Percentiles rank a stretch among this genome's conserved stretches.
Evolutionary conservation across 1,140 invertebrate genomes (phyloP).

Genomic region (Mylabris phalerata): DNA sequence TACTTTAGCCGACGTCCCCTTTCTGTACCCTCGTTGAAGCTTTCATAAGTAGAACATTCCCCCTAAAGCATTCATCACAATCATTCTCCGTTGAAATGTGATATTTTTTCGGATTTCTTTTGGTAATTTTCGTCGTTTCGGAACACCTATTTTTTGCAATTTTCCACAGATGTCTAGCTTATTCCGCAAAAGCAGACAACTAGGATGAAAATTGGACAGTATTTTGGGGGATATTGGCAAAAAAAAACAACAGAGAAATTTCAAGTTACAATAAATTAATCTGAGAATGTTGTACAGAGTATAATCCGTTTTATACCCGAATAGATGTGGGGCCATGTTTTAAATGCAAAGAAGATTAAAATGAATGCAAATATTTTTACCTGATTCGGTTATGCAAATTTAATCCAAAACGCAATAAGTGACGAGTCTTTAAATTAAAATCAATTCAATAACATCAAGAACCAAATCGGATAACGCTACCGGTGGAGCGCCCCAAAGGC

Average conservation of each 20-base stretch:
- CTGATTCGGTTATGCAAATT: constrained; percentile 15
- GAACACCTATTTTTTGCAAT: constrained; percentile 14
- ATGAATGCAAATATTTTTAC: constrained; percentile 17
- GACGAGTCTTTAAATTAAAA: constrained; percentile 14
- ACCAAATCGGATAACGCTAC: constrained; percentile 7
- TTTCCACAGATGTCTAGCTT: not conserved
- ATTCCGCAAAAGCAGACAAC: too few species aligned
- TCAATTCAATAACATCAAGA: constrained; percentile 14
- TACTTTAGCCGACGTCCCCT: constrained; percentile 6
- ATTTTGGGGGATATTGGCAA: too few species aligned
- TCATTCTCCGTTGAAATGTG: constrained; percentile 19
- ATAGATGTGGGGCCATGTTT: constrained; percentile 8
- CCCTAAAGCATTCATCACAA: constrained; percentile 22
- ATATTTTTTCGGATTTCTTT: constrained; percentile 23
- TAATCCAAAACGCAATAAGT: constrained; percentile 12
- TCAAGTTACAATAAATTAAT: too few species aligned
- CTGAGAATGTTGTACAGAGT: too few species aligned
- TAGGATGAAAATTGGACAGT: too few species aligned
- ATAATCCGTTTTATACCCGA: not conserved
- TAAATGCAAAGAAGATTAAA: constrained; percentile 15
- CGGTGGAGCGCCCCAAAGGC: constrained; percentile 3
- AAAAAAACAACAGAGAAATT: too few species aligned
- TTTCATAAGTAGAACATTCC: constrained; percentile 13
- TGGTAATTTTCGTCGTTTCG: constrained; percentile 17
- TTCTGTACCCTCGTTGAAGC: constrained; percentile 3